Evolutionary conservation across 2,113 vertebrate genomes (phyloP).

Genomic region (Ia io): DNA sequence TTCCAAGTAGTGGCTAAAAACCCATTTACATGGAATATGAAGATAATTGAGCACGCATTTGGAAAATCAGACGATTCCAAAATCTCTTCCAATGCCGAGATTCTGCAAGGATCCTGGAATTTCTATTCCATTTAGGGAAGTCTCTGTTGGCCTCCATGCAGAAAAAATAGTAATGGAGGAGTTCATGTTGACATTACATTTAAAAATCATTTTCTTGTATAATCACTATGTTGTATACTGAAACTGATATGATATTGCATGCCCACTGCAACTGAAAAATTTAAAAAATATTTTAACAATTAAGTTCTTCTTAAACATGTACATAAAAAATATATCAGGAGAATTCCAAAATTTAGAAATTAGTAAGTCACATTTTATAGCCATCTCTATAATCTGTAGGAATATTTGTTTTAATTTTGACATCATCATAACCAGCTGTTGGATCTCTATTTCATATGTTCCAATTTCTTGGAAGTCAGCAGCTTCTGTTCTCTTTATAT

Average conservation of each 20-base stretch:
- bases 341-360: not conserved
- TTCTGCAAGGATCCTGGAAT: not conserved
- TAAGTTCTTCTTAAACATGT: not conserved
- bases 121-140: not conserved
- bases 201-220: not conserved
- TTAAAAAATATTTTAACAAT: not conserved
- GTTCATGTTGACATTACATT: not conserved
- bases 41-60: not conserved
- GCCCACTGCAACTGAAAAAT: not conserved
- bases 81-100: not conserved
- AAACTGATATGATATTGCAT: not conserved
- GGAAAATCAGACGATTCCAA: not conserved
- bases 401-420: not conserved
- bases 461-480: not conserved
- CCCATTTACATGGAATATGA: not conserved
- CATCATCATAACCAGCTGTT: not conserved
- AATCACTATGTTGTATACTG: not conserved
- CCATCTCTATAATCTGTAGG: not conserved
- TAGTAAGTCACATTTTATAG: not conserved
- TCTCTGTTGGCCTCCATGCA: not conserved
- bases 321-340: not conserved
- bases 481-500: not conserved
- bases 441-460: not conserved
- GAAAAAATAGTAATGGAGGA: not conserved
- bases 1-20: not conserved